Percentiles rank a stretch among this genome's conserved stretches.
Conservation (phyloP, 2,797 vertebrate genomes). For the Cephalopachus bancanus region DNA sequence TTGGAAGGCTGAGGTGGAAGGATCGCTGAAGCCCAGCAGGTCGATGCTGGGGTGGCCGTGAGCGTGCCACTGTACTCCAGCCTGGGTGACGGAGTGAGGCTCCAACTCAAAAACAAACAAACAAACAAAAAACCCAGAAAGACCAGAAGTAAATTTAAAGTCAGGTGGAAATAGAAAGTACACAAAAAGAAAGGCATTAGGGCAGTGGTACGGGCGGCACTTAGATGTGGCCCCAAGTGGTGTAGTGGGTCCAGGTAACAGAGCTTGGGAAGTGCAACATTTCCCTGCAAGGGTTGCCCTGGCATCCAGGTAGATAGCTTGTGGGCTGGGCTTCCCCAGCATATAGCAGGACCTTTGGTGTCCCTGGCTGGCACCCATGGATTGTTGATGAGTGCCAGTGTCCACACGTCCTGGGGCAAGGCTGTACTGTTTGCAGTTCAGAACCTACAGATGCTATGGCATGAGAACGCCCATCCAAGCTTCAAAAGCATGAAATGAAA, state of each 20-base stretch:
- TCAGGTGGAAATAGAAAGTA: background rate
- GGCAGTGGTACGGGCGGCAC: background rate
- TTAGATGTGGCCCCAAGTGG: background rate
- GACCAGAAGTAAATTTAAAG: background rate
- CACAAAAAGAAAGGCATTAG: background rate
- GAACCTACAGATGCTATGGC: background rate
- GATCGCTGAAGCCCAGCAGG: background rate
- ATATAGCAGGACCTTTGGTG: background rate
- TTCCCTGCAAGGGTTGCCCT: background rate
- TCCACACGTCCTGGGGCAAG: background rate
- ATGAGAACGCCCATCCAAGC: background rate
- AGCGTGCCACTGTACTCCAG: background rate
- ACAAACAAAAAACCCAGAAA: background rate
- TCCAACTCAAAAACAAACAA: background rate
- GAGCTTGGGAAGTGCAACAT: background rate
- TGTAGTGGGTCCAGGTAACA: background rate
- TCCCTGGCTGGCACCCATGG: background rate
- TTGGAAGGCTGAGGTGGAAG: accelerated
- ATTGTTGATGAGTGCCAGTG: background rate
- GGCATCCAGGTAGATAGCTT: no score
- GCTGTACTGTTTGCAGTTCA: background rate
- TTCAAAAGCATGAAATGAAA: background rate
- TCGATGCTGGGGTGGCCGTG: background rate
- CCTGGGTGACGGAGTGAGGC: background rate
- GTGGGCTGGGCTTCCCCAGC: background rate